A percentile compares a stretch with the other conserved stretches of the same genome.
Evolutionary conservation across 2,888 invertebrate genomes (phyloP).

Genomic region (Agrenia bidenticulata): DNA sequence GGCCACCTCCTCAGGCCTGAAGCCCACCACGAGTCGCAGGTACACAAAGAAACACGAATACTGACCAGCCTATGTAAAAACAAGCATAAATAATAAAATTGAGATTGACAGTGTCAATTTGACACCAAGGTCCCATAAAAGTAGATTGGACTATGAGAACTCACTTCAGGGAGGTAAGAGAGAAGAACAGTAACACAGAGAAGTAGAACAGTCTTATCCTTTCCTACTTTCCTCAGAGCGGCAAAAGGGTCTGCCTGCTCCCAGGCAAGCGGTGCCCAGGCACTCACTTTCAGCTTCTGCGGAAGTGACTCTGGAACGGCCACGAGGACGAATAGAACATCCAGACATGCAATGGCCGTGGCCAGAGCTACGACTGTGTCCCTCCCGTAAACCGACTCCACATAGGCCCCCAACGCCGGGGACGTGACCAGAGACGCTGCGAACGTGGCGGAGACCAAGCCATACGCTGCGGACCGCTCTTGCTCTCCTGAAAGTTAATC

Average conservation of each 20-base stretch:
- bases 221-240: conserved; percentile 85
- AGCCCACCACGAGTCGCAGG: conserved; percentile 93
- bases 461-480: conserved; percentile 92
- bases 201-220: conserved; percentile 93
- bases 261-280: conserved; percentile 87
- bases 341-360: conserved; percentile 90
- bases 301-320: conserved; percentile 98
- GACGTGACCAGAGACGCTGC: conserved; percentile 98
- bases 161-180: conserved; percentile 88
- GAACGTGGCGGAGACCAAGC: conserved; percentile 96
- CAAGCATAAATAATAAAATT: background rate
- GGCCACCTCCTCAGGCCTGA: conserved; percentile 91
- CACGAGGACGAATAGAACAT: conserved; percentile 96
- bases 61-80: conserved; percentile 71
- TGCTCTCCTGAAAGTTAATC: conserved; percentile 77
- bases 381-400: conserved; percentile 79
- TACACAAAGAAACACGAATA: conserved; percentile 99
- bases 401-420: conserved; percentile 89
- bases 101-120: background rate
- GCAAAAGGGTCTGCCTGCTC: conserved; percentile 96
- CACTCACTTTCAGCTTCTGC: conserved; percentile 78
- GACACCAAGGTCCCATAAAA: background rate
- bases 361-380: conserved; percentile 90
- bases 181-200: conserved; percentile 96
- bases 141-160: conserved; percentile 53